These are phyloP conservation scores for Toxotes jaculatrix DNA, from an alignment of 2,113 vertebrate genomes.

Conservation along the genomic window DNA sequence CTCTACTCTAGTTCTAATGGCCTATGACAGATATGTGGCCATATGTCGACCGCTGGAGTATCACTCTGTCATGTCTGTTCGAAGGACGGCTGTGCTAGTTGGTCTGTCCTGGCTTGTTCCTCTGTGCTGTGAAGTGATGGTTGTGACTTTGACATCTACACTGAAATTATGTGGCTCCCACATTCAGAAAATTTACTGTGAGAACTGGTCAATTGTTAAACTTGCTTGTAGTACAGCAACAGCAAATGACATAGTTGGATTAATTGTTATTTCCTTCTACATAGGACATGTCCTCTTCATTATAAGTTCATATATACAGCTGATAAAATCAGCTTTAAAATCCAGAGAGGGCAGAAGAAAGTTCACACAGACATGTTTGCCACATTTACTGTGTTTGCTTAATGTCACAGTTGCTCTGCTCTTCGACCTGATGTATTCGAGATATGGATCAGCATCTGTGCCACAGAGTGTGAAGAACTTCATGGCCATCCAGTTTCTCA, in stretches of 20 bases:
- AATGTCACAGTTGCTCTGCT: slow-evolving; percentile 52
- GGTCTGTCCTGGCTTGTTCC: slow-evolving; percentile 47
- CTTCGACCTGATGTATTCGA: slow-evolving; percentile 56
- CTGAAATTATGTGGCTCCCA: slow-evolving; percentile 52
- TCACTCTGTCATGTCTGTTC: slow-evolving; percentile 42
- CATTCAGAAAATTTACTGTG: slow-evolving; percentile 65
- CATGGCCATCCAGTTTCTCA: slow-evolving; percentile 65
- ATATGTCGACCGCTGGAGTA: slow-evolving; percentile 61
- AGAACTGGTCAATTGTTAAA: slow-evolving; percentile 66
- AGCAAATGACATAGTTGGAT: slow-evolving; percentile 26
- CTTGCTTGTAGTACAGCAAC: slow-evolving; percentile 38
- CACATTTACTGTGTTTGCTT: slow-evolving; percentile 55
- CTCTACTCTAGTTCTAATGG: slow-evolving; percentile 42
- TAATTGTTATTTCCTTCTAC: slow-evolving; percentile 35
- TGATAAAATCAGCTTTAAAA: slow-evolving; percentile 44
- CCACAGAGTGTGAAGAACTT: slow-evolving; percentile 55
- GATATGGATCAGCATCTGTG: slow-evolving; percentile 57
- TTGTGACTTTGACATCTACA: slow-evolving; percentile 6
- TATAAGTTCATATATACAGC: slow-evolving; percentile 32
- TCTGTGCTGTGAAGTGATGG: background rate
- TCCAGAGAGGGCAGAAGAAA: slow-evolving; percentile 48
- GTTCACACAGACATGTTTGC: slow-evolving; percentile 62
- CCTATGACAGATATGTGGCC: slow-evolving; percentile 55
- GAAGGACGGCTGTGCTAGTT: slow-evolving; percentile 13
- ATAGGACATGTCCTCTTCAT: slow-evolving; percentile 43